Evolutionary conservation across 2,113 vertebrate genomes (phyloP).

Genomic region (Nothobranchius kuhntae): DNA sequence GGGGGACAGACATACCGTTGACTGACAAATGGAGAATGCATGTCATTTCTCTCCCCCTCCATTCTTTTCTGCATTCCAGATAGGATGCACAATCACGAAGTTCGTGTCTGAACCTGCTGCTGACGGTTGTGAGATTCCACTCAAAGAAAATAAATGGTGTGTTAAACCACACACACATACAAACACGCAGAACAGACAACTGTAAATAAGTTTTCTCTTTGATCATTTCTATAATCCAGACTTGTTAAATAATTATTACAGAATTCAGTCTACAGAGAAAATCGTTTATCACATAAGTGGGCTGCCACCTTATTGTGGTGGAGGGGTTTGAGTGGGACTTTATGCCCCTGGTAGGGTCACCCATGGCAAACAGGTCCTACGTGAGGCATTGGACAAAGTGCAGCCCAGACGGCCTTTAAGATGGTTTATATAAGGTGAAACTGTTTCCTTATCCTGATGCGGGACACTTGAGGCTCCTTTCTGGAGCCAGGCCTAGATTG

Average conservation of each 20-base stretch:
- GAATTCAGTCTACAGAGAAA: not conserved
- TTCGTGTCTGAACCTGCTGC: slow-evolving; percentile 59
- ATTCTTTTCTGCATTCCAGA: slow-evolving; percentile 13
- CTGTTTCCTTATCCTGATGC: too few relatives aligned
- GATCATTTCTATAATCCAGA: not conserved
- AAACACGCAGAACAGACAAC: not conserved
- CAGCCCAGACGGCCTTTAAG: too few relatives aligned
- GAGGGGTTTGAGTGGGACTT: too few relatives aligned
- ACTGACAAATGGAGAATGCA: not conserved
- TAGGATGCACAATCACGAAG: not conserved
- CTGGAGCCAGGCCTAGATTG: too few relatives aligned
- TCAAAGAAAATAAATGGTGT: slow-evolving; percentile 18
- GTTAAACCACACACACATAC: not conserved
- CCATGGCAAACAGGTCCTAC: too few relatives aligned
- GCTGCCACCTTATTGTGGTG: too few relatives aligned
- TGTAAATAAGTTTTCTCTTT: not conserved
- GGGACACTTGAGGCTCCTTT: too few relatives aligned
- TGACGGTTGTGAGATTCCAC: slow-evolving; percentile 41
- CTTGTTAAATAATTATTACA: too few relatives aligned
- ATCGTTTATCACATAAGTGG: too few relatives aligned
- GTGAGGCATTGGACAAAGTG: too few relatives aligned
- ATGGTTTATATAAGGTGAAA: too few relatives aligned
- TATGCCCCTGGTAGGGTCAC: too few relatives aligned
- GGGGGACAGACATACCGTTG: not conserved
- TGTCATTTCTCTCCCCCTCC: not conserved